These are phyloP conservation scores for Novumbra hubbsi DNA, from an alignment of 2,797 vertebrate genomes.

Conservation along the genomic window DNA sequence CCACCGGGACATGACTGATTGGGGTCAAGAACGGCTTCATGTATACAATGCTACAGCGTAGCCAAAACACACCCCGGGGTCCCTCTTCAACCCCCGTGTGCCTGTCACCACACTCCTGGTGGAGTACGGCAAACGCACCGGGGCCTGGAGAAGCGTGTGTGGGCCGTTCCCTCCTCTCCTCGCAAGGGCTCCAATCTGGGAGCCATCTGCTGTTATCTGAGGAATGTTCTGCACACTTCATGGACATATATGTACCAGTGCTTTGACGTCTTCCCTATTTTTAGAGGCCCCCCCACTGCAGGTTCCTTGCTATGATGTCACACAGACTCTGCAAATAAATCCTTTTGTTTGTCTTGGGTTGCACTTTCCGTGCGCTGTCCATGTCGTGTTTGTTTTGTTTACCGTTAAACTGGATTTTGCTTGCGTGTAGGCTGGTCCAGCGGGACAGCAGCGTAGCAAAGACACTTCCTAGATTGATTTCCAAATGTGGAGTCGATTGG, in stretches of 20 bases:
- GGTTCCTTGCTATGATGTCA: conserved; percentile 70
- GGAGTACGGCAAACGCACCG: background rate
- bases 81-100: conserved; percentile 4
- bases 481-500: background rate
- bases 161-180: conserved; percentile 36
- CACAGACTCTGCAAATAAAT: conserved; percentile 60
- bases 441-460: conserved; percentile 3
- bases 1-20: conserved; percentile 38
- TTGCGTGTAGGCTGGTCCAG: conserved; percentile 22
- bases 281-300: conserved; percentile 54
- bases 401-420: conserved; percentile 30
- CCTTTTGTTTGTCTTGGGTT: conserved; percentile 66
- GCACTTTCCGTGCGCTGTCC: conserved; percentile 48
- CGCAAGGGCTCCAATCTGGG: conserved; percentile 49
- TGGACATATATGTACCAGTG: conserved; percentile 77
- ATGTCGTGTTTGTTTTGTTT: conserved; percentile 62
- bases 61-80: conserved; percentile 26
- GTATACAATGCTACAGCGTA: conserved; percentile 36
- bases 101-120: conserved; percentile 12
- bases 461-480: background rate
- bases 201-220: conserved; percentile 69
- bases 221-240: conserved; percentile 69
- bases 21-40: conserved; percentile 49
- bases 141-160: conserved; percentile 32
- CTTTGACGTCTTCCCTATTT: conserved; percentile 70